A percentile compares a stretch with the other conserved stretches of the same genome.
These are phyloP conservation scores for Nephotettix cincticeps DNA, from an alignment of 1,140 invertebrate species.

Conservation along the genomic window DNA sequence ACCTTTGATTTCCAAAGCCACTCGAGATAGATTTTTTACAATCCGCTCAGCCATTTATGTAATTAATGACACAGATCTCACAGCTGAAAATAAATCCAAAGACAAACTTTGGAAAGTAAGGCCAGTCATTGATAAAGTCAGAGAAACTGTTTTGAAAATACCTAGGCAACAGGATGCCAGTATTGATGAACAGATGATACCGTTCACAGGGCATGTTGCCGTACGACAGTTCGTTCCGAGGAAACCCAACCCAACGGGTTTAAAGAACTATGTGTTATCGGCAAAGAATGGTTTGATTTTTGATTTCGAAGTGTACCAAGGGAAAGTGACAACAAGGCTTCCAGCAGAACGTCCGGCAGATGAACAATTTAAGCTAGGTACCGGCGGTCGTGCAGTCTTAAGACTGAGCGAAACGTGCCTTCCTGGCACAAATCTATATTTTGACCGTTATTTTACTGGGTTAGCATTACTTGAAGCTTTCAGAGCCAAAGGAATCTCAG, in stretches of 20 bases:
- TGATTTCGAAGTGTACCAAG: conserved; percentile 32
- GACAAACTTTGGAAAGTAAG: conserved; percentile 28
- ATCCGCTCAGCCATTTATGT: conserved; percentile 23
- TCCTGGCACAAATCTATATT: conserved; percentile 34
- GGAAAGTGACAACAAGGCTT: background rate
- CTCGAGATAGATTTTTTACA: conserved; percentile 27
- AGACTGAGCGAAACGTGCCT: conserved; percentile 30
- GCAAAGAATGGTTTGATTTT: conserved; percentile 31
- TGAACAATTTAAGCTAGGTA: no score
- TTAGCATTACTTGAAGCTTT: conserved; percentile 21
- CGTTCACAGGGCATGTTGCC: conserved; percentile 31
- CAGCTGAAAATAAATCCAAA: conserved; percentile 14
- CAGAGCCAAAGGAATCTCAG: background rate
- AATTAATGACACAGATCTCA: conserved; percentile 16
- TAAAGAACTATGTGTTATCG: conserved; percentile 37
- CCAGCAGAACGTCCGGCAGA: no score
- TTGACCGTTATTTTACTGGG: conserved; percentile 40
- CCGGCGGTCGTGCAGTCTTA: conserved; percentile 32
- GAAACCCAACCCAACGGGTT: conserved; percentile 36
- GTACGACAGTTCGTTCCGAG: conserved; percentile 28
- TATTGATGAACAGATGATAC: conserved; percentile 42
- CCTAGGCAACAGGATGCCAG: conserved; percentile 16
- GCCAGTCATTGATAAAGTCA: conserved; percentile 24
- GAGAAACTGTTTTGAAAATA: conserved; percentile 19
- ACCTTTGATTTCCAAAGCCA: conserved; percentile 15